Evolutionary conservation across 2,113 vertebrate species (phyloP).

Genomic region (Albula glossodonta): DNA sequence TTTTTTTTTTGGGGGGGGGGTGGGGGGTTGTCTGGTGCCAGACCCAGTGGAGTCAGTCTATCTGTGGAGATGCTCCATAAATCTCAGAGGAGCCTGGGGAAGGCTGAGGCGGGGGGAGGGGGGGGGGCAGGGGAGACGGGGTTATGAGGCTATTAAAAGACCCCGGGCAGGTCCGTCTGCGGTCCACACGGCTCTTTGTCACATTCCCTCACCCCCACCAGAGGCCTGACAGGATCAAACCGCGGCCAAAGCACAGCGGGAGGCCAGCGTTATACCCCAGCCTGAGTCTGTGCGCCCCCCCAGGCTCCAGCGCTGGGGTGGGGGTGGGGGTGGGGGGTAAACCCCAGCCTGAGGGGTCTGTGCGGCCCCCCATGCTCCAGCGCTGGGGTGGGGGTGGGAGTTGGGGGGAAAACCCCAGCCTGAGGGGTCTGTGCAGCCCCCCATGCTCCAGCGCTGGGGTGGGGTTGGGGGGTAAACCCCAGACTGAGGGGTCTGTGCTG

Average conservation of each 20-base stretch:
- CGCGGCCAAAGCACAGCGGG: conserved; percentile 14
- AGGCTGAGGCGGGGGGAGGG: conserved; percentile 49
- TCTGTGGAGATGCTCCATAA: conserved; percentile 39
- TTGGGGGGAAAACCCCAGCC: too few species aligned
- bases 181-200: conserved; percentile 43
- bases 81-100: conserved; percentile 54
- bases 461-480: too few species aligned
- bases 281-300: not conserved
- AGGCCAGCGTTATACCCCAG: not conserved
- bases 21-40: conserved; percentile 51
- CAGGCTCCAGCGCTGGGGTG: too few species aligned
- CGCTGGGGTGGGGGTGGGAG: too few species aligned
- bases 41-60: conserved; percentile 37
- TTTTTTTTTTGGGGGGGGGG: not conserved
- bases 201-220: conserved; percentile 35
- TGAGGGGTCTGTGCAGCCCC: too few species aligned
- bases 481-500: too few species aligned
- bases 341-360: too few species aligned
- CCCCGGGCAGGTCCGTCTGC: conserved; percentile 23
- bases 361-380: too few species aligned
- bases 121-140: not conserved
- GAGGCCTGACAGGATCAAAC: not conserved
- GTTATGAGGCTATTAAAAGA: conserved; percentile 1
- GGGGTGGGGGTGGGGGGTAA: too few species aligned
- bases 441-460: too few species aligned